Evolutionary conservation across 2,888 invertebrate species (phyloP), one percentile per base, ranked within the genome.

Genomic region (Neoscelio sp.): DNA sequence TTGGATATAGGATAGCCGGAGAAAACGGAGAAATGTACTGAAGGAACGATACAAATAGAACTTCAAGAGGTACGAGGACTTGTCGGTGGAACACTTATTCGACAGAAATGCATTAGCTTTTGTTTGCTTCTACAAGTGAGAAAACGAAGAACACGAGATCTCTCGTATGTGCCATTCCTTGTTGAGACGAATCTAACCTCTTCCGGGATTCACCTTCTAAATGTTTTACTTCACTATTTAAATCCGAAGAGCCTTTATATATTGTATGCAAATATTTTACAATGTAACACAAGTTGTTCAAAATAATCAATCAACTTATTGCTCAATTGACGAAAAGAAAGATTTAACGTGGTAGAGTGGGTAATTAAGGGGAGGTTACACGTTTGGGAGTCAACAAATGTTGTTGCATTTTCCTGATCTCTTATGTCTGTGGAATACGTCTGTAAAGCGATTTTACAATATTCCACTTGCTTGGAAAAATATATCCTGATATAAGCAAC

Each of bases 81-180:
- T 17, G 35, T 60, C 50, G 75, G 40, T 33, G 44, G 74, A 81
- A 62, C 79, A 74, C 83, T 84, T 85, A 83, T 85, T 84, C 74
- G 78, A 78, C 78, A 84, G 82, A 85, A 84, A 82, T 85, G 85
- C 85, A 85, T 85, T 84, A 85, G 82, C 84, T 85, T 83, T 82
- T 85, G 83, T 85, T 85, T 82, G 82, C 80, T 77, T 65, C 46
- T 46, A 62, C 60, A 75, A 78, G 80, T 68, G 70, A 73, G 65
- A 58, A 58, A 68, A 54, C 46, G 71, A 56, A 52, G 50, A 52
- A 70, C 42, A 44, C 28, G 65, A 33, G 13, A 20, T 20, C 3
- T 12, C 2, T 15, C 30, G 28, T 30, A n/a, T 56, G 44, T 60
- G 33, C 38, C 6, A 23, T 64, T 26, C 18, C 35, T 33, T 33